These are phyloP conservation scores for Albula goreensis DNA, from an alignment of 2,113 vertebrate species.

Conservation along the genomic window DNA sequence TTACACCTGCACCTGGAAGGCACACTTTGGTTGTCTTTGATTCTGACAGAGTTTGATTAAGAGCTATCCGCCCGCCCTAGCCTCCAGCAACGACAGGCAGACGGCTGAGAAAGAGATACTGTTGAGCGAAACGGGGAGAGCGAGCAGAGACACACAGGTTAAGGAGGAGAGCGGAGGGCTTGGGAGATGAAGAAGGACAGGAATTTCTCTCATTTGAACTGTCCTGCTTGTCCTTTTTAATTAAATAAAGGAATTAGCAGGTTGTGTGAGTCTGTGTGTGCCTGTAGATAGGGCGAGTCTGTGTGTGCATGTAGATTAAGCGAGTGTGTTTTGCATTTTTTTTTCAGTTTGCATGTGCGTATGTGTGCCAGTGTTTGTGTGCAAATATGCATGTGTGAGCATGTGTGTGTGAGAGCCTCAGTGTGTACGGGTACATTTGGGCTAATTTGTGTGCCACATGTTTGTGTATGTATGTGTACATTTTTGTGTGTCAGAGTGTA, in stretches of 20 bases:
- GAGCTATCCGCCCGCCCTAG: conserved; percentile 66
- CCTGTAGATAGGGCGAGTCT: too few species aligned
- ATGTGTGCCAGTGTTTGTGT: too few species aligned
- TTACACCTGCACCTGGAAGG: conserved; percentile 67
- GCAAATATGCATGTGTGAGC: too few species aligned
- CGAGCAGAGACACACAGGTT: conserved; percentile 53
- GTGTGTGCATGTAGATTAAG: too few species aligned
- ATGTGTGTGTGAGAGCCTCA: too few species aligned
- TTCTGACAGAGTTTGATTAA: conserved; percentile 74
- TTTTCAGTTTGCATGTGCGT: too few species aligned
- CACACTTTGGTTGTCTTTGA: conserved; percentile 34
- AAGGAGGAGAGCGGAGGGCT: conserved; percentile 4
- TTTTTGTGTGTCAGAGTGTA: conserved; percentile 11
- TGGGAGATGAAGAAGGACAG: conserved; percentile 51
- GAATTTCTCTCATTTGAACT: conserved; percentile 42
- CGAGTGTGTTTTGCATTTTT: too few species aligned
- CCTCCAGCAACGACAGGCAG: conserved; percentile 63
- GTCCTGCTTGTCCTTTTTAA: conserved; percentile 33
- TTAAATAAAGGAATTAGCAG: conserved; percentile 14
- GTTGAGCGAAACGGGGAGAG: conserved; percentile 48
- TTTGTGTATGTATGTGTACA: neutral
- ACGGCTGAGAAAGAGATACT: conserved; percentile 56
- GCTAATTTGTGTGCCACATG: too few species aligned
- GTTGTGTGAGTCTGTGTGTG: conserved; percentile 25
- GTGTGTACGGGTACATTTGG: too few species aligned